Conservation (phyloP, 2,113 vertebrate species). For the Phaethornis superciliosus region DNA sequence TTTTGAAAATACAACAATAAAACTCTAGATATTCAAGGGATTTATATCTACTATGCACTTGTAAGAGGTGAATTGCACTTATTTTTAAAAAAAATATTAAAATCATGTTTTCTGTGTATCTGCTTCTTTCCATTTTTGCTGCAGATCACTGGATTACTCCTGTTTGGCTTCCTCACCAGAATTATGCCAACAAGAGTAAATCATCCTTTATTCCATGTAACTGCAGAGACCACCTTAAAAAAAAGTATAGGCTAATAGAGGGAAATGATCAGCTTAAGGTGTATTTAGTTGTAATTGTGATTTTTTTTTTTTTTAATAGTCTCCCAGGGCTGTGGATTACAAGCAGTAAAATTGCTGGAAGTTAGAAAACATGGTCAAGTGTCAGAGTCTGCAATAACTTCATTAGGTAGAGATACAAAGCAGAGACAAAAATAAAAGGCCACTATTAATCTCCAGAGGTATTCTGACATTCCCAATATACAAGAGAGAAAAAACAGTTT, state of each 20-base stretch:
- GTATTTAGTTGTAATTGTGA: neutral
- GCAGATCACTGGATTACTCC: neutral
- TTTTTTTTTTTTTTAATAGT: neutral
- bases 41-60: neutral
- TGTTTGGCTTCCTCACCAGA: neutral
- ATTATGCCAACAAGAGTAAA: neutral
- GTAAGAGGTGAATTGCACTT: neutral
- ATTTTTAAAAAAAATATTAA: neutral
- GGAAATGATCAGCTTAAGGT: neutral
- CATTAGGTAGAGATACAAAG: neutral
- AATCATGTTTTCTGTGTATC: neutral
- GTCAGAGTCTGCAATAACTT: neutral
- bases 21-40: neutral
- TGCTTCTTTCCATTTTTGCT: neutral
- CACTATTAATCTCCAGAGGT: neutral
- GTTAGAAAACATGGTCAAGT: neutral
- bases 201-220: neutral
- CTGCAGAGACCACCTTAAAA: neutral
- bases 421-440: neutral
- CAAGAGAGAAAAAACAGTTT: neutral
- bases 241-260: neutral
- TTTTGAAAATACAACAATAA: slow-evolving; percentile 19
- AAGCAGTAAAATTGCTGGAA: neutral
- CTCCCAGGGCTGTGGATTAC: neutral
- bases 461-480: neutral